Percentiles rank a stretch among this genome's conserved stretches.
Conservation (phyloP, 1,140 invertebrate genomes). For the Mya arenaria region DNA sequence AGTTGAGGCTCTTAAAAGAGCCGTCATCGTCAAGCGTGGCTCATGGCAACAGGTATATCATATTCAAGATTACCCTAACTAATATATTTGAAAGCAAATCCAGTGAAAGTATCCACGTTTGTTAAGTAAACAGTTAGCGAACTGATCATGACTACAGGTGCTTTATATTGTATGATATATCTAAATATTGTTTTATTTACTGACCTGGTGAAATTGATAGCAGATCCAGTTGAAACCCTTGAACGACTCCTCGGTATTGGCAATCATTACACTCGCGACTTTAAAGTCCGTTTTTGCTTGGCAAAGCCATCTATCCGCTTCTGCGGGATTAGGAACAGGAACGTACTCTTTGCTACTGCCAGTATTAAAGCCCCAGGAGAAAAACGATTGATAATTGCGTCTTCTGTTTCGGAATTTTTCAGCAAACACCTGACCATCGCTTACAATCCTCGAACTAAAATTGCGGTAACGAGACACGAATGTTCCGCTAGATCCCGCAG, state of each 20-base stretch:
- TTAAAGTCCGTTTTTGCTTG: constrained; percentile 69
- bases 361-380: neutral
- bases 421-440: neutral
- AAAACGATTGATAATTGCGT: neutral
- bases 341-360: neutral
- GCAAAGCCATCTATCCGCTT: constrained; percentile 66
- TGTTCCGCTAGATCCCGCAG: neutral
- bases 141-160: no score
- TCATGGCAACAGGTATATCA: no score
- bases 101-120: no score
- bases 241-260: constrained; percentile 32
- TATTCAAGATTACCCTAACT: no score
- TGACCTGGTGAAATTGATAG: constrained; percentile 69
- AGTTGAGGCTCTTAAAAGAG: no score
- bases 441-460: neutral
- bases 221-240: constrained; percentile 69
- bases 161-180: no score
- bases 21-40: no score
- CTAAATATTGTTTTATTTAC: neutral
- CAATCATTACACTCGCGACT: constrained; percentile 54
- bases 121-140: no score
- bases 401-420: neutral
- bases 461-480: neutral
- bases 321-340: constrained; percentile 38
- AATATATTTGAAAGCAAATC: no score